Base-by-base conservation (phyloP, 2,113 vertebrate genomes). In the Oryzias melastigma region DNA sequence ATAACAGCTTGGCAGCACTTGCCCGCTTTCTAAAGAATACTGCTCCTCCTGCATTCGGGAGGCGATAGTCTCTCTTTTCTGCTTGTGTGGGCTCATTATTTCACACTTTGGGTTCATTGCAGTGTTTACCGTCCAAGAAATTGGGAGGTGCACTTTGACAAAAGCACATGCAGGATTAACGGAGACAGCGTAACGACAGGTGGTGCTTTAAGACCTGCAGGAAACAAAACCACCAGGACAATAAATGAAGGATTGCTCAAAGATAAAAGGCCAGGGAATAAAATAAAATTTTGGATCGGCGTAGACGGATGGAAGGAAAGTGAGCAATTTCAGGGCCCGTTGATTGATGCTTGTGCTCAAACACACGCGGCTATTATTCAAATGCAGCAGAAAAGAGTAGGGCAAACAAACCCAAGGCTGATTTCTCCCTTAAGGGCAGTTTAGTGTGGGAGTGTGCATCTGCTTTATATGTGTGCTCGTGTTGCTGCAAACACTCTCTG, bases 361-460 rank as follows among this genome's bases (percentile, higher is more conserved):
- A 73, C 58, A 57, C 58, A 65, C 73, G 62, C 73, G 52, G 58
- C 75, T 58, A 50, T 88, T 87, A 87, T 86, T 90, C 77, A 85
- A 81, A 84, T 73, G 68, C 15, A 7, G 58, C 49, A 69, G 70
- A 70, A 62, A 43, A 24, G 54, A 19, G 27, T 16, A 52, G 77
- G 63, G 44, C 55, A 58, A 67, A 82, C 76, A 77, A 75, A 70
- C 27, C 62, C n/a, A 5, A 56, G 85, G 71, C 75, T 73, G 75
- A 82, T 84, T 52, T 63, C 57, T 79, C 81, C 80, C 83, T n/a
- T 4, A 73, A 78, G 73, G 68, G 66, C 44, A 29, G 46, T 80
- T 76, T 51, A 57, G 71, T 55, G 76, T 75, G 66, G 58, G 76
- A 29, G 75, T 69, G 53, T 56, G 51, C 22, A 35, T 79, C 52